Evolutionary conservation across 2,797 vertebrate genomes (phyloP), one percentile per base, ranked within the genome.

Genomic region (Enteromius radiatus): DNA sequence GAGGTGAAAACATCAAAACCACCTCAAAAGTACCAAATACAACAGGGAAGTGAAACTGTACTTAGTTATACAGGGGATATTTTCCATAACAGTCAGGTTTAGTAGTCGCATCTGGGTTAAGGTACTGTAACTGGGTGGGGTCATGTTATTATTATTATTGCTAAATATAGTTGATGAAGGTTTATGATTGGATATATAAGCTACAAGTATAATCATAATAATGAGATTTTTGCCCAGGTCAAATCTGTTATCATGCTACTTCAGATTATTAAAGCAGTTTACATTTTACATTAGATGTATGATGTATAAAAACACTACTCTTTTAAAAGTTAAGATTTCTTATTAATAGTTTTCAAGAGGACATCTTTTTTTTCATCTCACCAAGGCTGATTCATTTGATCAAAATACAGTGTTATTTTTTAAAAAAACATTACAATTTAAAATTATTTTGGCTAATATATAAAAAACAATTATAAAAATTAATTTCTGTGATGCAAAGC

Each of bases 11-110:
- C 12, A 31, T 69, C 6, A 49, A 47, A 61, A 47, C 8, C 19
- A 11, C 15, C 49, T 71, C 1, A 36, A 63, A 63, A 33, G 28
- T 71, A 45, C 9, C n/a, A 15, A 45, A 31, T 17, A 49, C 14
- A 80, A 84, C 45, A 77, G 54, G 85, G 87, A 88, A 88, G 82
- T 86, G 83, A 86, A 82, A 88, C 63, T 49, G 11, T 68, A 19
- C 45, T 75, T 77, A 77, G 82, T 84, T 85, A 64, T 59, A 41
- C 5, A 23, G 19, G 33, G 31, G 19, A 56, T 52, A 36, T 81
- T 65, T 81, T 87, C 65, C 64, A 71, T 56, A 52, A 4, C 38
- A 52, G 63, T 23, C 7, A n/a, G 43, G 19, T 82, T 45, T 71
- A 67, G 41, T 76, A 11, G n/a, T 6, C 7, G 28, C 68, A 86